Evolutionary conservation across 2,888 invertebrate species (phyloP).

Genomic region (Caenorhabditis auriculariae): DNA sequence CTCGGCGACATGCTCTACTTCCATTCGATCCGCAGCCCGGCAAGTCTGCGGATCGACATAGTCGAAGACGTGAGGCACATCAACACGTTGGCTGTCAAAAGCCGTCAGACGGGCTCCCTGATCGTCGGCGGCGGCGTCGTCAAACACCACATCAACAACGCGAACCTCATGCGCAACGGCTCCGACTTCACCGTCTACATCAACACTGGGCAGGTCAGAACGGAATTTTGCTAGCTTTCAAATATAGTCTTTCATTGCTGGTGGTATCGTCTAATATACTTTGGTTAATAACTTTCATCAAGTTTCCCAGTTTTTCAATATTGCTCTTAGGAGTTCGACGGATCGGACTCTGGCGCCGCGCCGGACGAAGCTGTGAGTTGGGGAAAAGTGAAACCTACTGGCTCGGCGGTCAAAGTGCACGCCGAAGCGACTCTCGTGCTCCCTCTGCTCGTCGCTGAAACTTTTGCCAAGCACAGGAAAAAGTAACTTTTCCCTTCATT

Average conservation of each 20-base stretch:
- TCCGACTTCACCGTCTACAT: slow-evolving; percentile 92
- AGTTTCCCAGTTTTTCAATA: too few relatives aligned
- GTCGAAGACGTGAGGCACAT: slow-evolving; percentile 78
- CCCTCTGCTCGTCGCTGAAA: slow-evolving; percentile 90
- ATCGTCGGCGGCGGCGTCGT: slow-evolving; percentile 73
- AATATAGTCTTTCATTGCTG: too few relatives aligned
- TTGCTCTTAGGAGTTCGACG: slow-evolving; percentile 85
- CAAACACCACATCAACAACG: slow-evolving; percentile 99
- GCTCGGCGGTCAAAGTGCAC: slow-evolving; percentile 38
- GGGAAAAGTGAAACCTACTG: slow-evolving; percentile 75
- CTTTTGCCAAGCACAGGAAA: slow-evolving; percentile 75
- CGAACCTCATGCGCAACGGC: slow-evolving; percentile 98
- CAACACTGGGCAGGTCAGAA: slow-evolving; percentile 76
- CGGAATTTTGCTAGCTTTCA: too few relatives aligned
- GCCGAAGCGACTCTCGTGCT: slow-evolving; percentile 87
- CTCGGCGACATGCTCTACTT: slow-evolving; percentile 98
- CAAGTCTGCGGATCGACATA: slow-evolving; percentile 89
- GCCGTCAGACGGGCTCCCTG: slow-evolving; percentile 89
- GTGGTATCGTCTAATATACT: too few relatives aligned
- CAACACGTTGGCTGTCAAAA: slow-evolving; percentile 90
- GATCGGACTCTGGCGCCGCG: slow-evolving; percentile 87
- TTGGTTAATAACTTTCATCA: slow-evolving; percentile 2
- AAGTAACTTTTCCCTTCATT: background rate
- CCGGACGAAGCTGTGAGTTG: slow-evolving; percentile 98
- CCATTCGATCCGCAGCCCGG: slow-evolving; percentile 83